Conservation (phyloP, 1,140 invertebrate genomes). For the Ladona fulva region DNA sequence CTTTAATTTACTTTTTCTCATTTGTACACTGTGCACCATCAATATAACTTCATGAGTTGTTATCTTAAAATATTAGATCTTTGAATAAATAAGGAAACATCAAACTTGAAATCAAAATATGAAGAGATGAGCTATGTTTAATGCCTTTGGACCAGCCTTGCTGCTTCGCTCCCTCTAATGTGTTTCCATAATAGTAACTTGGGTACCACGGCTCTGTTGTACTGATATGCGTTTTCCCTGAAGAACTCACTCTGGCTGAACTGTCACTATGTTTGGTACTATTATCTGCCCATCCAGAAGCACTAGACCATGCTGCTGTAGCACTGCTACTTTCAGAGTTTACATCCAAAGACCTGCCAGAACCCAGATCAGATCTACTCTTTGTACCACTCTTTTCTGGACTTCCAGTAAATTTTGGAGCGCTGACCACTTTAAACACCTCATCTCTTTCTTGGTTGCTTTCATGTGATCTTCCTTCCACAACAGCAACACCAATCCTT, state of each 20-base stretch:
- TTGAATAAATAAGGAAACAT: too few relatives aligned
- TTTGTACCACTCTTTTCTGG: not conserved
- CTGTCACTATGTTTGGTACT: not conserved
- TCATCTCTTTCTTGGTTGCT: not conserved
- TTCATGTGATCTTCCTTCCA: too few relatives aligned
- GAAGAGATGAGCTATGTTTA: too few relatives aligned
- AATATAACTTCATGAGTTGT: too few relatives aligned
- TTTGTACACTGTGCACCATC: too few relatives aligned
- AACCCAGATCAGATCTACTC: not conserved
- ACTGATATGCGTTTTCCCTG: not conserved
- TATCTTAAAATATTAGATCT: too few relatives aligned
- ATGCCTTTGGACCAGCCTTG: constrained; percentile 38
- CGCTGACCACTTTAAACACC: not conserved
- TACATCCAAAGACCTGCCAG: not conserved
- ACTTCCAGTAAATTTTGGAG: not conserved
- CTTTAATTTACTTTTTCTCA: too few relatives aligned
- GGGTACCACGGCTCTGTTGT: constrained; percentile 42
- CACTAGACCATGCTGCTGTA: not conserved
- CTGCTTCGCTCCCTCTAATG: constrained; percentile 51
- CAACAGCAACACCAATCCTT: too few relatives aligned
- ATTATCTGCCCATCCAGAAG: not conserved
- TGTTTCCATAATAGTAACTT: constrained; percentile 39
- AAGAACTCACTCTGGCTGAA: not conserved
- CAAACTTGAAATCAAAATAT: too few relatives aligned
- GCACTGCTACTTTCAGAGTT: not conserved